Percentiles rank a stretch among this genome's conserved stretches.
These are phyloP conservation scores for Magallana ariakensis DNA, from an alignment of 1,140 invertebrate genomes.

Conservation along the genomic window DNA sequence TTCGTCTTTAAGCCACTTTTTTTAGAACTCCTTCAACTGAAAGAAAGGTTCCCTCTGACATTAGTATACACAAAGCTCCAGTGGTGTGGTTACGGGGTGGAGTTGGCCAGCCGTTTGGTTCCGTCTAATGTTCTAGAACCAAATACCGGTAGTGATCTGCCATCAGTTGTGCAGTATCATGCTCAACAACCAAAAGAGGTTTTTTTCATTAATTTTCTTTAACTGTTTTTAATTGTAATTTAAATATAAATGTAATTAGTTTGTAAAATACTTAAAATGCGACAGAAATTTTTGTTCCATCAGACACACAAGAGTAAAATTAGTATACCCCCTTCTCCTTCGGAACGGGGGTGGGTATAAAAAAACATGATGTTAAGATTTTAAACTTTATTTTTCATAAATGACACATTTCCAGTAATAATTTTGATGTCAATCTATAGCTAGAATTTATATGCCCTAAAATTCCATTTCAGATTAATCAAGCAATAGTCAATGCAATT, in stretches of 20 bases:
- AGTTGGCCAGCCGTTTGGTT: background rate
- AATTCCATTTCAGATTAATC: background rate
- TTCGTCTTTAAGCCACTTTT: background rate
- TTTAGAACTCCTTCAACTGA: background rate
- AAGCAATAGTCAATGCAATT: background rate
- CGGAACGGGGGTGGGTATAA: background rate
- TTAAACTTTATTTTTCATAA: too few species aligned
- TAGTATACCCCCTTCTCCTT: background rate
- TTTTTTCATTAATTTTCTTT: background rate
- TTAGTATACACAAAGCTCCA: background rate
- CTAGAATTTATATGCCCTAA: too few species aligned
- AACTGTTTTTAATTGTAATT: background rate
- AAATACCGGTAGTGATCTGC: background rate
- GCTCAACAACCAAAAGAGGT: conserved; percentile 22
- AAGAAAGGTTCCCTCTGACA: background rate
- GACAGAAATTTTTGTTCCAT: background rate
- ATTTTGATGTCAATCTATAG: too few species aligned
- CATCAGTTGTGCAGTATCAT: conserved; percentile 21
- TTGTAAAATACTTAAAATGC: background rate
- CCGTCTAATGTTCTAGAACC: background rate
- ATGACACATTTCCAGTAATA: too few species aligned
- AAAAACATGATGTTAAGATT: background rate
- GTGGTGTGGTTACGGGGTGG: background rate
- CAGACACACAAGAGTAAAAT: background rate
- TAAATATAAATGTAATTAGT: background rate